Evolutionary conservation across 1,140 invertebrate species (phyloP), one percentile per base, ranked within the genome.

Genomic region (Lasioglossum albipes): DNA sequence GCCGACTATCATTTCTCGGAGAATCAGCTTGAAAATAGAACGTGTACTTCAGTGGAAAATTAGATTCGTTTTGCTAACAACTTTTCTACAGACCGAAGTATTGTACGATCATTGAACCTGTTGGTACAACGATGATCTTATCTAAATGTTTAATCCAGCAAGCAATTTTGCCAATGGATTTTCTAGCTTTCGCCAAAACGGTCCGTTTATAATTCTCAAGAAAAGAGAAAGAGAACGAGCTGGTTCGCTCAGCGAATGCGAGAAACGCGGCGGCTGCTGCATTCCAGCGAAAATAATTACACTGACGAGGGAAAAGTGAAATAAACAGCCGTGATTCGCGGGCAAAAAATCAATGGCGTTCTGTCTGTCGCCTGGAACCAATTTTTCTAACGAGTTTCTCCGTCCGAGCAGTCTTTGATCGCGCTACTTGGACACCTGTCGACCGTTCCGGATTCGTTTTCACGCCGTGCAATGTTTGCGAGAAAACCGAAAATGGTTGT

Each of bases 371-470:
- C 3, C 65, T 22, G 36, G 36, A 45, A 22, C 0, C 42, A 67
- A 67, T 67, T 67, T 67, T 67, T 67, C 41, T 67, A 67, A 67
- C 65, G 65, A 67, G 65, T 67, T 67, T 67, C 65, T 2, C 65
- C 65, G 65, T 45, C 65, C n/a, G 65, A 67, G 42, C 65, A 67
- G 45, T 67, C 42, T 67, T 12, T 10, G 65, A 67, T 67, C 65
- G 65, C 65, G 65, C 65, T 67, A 67, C 65, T 67, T 67, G 65
- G 36, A 66, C 64, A 66, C 36, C 65, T 45, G 64, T 36, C 64
- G 36, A n/a, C 64, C 64, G 41, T 10, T 7, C 65, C n/a, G 41
- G 41, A 45, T 49, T 77, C 67, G 68, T 64, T 72, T 64, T 2
- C 36, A 49, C 45, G 45, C 36, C 36, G 36, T 5, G 2, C 36